Conservation (phyloP, 2,113 vertebrate species). For the Chamaea fasciata region DNA sequence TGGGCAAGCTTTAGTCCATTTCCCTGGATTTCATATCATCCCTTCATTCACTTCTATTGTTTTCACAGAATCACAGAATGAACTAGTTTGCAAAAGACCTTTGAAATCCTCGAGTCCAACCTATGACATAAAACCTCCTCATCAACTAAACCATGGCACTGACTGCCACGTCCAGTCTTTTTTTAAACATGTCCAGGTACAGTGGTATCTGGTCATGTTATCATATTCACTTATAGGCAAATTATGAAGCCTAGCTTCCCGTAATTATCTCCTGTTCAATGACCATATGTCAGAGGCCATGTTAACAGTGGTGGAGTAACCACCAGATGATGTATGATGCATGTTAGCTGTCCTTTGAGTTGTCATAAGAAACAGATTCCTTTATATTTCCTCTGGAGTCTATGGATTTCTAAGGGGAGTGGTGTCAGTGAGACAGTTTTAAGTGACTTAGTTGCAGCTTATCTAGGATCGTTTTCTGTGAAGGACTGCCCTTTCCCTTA, state of each 20-base stretch:
- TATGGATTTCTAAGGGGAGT: background rate
- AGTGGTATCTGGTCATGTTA: background rate
- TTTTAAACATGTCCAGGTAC: background rate
- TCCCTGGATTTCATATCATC: background rate
- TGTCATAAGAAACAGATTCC: background rate
- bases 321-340: fast-evolving
- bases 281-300: background rate
- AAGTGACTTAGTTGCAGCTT: background rate
- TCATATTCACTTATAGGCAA: background rate
- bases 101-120: background rate
- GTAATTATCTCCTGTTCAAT: background rate
- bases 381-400: background rate
- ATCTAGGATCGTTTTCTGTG: background rate
- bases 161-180: background rate
- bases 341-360: background rate
- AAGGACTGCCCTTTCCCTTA: background rate
- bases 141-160: background rate
- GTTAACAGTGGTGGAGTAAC: background rate
- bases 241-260: background rate
- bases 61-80: background rate
- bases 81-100: background rate
- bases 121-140: background rate
- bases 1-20: background rate
- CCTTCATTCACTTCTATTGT: background rate
- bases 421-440: background rate